Conservation (phyloP, 64 coral and sea anemone genomes). For the Pachyseris speciosa region DNA sequence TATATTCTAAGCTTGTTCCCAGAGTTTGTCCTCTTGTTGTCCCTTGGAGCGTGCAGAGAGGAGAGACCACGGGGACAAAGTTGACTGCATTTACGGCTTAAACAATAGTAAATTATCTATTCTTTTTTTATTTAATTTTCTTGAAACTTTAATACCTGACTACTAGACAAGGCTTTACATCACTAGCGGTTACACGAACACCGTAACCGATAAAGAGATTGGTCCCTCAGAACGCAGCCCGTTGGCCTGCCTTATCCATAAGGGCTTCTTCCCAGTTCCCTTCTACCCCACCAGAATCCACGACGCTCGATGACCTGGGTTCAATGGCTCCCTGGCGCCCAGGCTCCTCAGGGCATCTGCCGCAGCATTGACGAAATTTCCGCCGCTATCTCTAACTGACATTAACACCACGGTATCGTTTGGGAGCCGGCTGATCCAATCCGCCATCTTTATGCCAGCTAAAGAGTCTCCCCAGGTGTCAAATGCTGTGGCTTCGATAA, state of each 20-base stretch:
- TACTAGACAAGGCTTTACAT: too few relatives aligned
- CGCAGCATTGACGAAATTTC: neutral
- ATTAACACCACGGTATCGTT: slow-evolving; percentile 24
- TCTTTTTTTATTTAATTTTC: too few relatives aligned
- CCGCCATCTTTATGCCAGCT: slow-evolving; percentile 2
- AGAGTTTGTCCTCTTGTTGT: too few relatives aligned
- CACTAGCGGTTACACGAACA: neutral
- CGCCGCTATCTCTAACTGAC: slow-evolving; percentile 3
- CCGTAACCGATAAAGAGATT: neutral
- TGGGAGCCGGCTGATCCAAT: slow-evolving; percentile 21
- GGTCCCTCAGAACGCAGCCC: neutral
- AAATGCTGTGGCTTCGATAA: neutral
- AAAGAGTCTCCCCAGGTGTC: slow-evolving; percentile 9
- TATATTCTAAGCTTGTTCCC: too few relatives aligned
- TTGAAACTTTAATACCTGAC: too few relatives aligned
- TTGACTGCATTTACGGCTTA: too few relatives aligned
- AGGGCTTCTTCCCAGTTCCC: slow-evolving; percentile 21
- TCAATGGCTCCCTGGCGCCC: neutral
- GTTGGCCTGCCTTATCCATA: slow-evolving; percentile 22
- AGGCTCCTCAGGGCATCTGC: slow-evolving; percentile 8
- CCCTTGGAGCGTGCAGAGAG: too few relatives aligned
- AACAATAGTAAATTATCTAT: too few relatives aligned
- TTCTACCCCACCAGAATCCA: slow-evolving; percentile 47
- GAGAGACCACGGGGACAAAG: too few relatives aligned
- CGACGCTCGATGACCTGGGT: slow-evolving; percentile 21